Conservation (phyloP, 2,797 vertebrate genomes). For the Ammospiza maritima region DNA sequence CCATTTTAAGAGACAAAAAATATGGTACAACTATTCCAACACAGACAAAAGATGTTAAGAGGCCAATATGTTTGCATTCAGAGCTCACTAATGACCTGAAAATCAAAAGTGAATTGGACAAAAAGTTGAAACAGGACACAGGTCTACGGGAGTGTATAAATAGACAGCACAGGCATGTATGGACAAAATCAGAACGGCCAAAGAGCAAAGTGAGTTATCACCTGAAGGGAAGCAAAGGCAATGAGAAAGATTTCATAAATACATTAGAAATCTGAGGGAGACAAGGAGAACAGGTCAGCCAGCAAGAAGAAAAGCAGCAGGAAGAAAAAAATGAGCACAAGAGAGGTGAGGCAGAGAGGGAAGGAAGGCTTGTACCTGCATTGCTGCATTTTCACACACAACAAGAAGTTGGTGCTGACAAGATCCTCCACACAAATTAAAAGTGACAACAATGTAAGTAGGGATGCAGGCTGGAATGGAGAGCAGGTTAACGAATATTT, state of each 20-base stretch:
- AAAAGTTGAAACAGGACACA: constrained; percentile 29
- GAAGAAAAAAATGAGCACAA: not conserved
- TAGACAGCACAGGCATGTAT: not conserved
- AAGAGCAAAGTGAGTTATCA: constrained; percentile 9
- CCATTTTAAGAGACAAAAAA: not conserved
- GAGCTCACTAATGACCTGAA: constrained; percentile 53
- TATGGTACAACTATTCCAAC: not conserved
- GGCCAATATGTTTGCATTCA: constrained; percentile 40
- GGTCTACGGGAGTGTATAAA: constrained; percentile 12
- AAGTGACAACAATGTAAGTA: constrained; percentile 22
- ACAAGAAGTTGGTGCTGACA: not conserved
- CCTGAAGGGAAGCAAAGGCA: constrained; percentile 36
- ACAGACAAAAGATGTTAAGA: constrained; percentile 29
- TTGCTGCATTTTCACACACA: not conserved
- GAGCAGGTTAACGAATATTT: constrained; percentile 32
- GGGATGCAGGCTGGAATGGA: not conserved
- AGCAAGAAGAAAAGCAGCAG: not conserved
- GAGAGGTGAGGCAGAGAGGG: not conserved
- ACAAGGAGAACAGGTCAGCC: not conserved
- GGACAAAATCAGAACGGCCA: not conserved
- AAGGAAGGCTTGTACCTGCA: not conserved
- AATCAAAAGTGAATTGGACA: constrained; percentile 37
- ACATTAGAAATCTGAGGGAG: not conserved
- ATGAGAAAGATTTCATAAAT: constrained; percentile 17
- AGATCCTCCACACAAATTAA: constrained; percentile 6